Evolutionary conservation across 35 echinoderm and acorn worm genomes (phyloP).

Genomic region (Apostichopus californicus): DNA sequence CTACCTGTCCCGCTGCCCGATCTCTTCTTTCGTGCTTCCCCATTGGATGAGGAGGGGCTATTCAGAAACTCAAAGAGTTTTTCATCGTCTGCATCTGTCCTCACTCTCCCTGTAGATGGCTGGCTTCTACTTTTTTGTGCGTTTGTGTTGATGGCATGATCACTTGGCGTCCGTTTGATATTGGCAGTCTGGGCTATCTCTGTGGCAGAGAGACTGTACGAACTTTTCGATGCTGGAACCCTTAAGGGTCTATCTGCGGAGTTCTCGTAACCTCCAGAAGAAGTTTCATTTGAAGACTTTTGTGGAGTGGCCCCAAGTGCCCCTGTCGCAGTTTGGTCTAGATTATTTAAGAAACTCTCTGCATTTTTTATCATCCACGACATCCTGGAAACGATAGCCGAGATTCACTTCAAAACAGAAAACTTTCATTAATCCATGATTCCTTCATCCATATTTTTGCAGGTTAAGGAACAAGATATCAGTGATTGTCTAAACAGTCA

Average conservation of each 20-base stretch:
- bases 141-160: conserved; percentile 62
- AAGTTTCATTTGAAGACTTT: conserved; percentile 6
- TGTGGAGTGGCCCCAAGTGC: conserved; percentile 38
- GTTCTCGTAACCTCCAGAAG: conserved; percentile 19
- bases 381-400: conserved; percentile 45
- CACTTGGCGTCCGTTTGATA: conserved; percentile 88
- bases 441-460: no score
- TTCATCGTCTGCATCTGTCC: conserved; percentile 88
- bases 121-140: conserved; percentile 45
- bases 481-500: no score
- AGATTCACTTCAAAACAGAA: neutral
- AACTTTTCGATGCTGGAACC: conserved; percentile 59
- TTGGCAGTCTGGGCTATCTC: conserved; percentile 89
- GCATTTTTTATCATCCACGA: conserved; percentile 92
- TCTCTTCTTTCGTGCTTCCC: conserved; percentile 62
- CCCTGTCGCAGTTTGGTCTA: conserved; percentile 85
- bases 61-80: conserved; percentile 98
- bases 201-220: conserved; percentile 77
- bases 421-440: neutral
- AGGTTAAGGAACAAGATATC: no score
- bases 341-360: conserved; percentile 84
- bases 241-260: neutral
- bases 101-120: conserved; percentile 41
- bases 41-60: conserved; percentile 64
- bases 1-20: conserved; percentile 55